Conservation (phyloP, 2,113 vertebrate genomes). For the Haemorhous mexicanus region DNA sequence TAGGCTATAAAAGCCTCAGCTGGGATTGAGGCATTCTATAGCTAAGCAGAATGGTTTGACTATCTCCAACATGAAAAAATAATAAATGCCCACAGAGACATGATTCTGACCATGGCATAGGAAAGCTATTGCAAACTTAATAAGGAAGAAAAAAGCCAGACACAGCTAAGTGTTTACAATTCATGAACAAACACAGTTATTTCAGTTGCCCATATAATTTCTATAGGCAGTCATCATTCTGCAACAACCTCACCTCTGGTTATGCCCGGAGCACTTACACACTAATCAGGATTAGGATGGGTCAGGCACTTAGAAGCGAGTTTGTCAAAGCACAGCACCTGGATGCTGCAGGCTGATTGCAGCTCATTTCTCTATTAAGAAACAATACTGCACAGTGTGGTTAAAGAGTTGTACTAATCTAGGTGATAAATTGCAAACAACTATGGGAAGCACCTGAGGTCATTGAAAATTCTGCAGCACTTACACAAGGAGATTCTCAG, state of each 20-base stretch:
- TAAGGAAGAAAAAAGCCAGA: neutral
- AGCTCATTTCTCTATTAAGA: fast-evolving
- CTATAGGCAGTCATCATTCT: neutral
- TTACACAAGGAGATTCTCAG: neutral
- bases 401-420: neutral
- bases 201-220: neutral
- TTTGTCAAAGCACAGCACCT: neutral
- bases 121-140: neutral
- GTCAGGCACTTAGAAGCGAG: neutral
- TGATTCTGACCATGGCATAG: fast-evolving
- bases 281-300: neutral
- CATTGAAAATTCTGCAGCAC: neutral
- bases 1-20: neutral
- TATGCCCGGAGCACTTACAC: neutral
- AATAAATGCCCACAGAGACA: fast-evolving
- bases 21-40: neutral
- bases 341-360: neutral
- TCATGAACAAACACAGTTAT: neutral
- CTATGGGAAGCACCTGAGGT: neutral
- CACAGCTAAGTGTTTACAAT: neutral
- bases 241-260: neutral
- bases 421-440: neutral
- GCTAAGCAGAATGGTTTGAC: neutral
- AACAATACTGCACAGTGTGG: neutral
- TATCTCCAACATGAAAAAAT: neutral